phyloP scores from a whole-genome alignment of 1,140 invertebrate genomes.

The Spodoptera frugiperda region DNA sequence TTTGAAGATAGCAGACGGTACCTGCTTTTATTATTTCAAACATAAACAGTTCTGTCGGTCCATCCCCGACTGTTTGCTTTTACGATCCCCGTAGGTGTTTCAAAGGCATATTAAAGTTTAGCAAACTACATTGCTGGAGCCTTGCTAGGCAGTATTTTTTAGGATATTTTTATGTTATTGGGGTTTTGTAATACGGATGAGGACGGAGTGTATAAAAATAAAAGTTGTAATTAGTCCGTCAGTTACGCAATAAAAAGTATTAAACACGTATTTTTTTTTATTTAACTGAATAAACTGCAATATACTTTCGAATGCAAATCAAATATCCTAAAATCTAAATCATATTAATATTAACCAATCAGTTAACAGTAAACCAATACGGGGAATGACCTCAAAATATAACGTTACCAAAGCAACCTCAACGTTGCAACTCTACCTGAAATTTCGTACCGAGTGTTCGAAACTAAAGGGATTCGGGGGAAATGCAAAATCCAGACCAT shows the following conservation, averaged over 20 bases:
- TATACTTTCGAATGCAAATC: no score
- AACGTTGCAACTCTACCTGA: slow-evolving; percentile 4
- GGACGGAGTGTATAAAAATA: no score
- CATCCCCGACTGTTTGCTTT: slow-evolving; percentile 2
- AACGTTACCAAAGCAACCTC: slow-evolving; percentile 11
- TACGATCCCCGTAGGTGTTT: slow-evolving; percentile 2
- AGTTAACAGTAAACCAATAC: neutral
- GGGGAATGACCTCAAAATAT: slow-evolving; percentile 12
- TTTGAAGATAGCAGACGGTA: neutral
- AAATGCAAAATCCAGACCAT: slow-evolving; percentile 55
- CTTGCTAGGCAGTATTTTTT: neutral
- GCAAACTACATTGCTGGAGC: neutral
- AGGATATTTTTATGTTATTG: neutral
- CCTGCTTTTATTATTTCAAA: slow-evolving; percentile 2
- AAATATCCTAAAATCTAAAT: no score
- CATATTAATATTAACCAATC: no score
- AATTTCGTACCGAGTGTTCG: slow-evolving; percentile 42
- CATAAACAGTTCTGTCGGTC: neutral
- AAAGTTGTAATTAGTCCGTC: no score
- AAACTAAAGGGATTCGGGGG: slow-evolving; percentile 31
- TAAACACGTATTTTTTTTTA: no score
- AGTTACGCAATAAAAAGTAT: no score
- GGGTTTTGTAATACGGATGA: no score
- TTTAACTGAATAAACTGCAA: no score
- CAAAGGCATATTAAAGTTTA: slow-evolving; percentile 8